Conservation (phyloP, 30 jellyfish, hydroid and myxozoan genomes). For the Mastigias papua region DNA sequence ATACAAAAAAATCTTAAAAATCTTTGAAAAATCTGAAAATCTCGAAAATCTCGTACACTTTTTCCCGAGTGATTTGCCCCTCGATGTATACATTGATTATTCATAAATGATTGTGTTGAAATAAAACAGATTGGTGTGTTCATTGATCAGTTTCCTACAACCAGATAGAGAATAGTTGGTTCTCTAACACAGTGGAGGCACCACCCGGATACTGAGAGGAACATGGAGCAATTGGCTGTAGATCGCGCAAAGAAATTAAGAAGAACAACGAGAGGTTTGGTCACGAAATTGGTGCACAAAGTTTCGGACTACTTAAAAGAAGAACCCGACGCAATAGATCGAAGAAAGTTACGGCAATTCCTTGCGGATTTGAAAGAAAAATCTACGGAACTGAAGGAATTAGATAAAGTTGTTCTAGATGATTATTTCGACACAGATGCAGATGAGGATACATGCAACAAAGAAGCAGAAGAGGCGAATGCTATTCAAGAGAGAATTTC, state of each 20-base stretch:
- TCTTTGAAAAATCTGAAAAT: too few relatives aligned
- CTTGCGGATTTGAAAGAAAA: constrained; percentile 34
- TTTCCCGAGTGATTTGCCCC: too few relatives aligned
- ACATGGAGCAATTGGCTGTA: neutral
- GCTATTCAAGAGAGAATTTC: constrained; percentile 14
- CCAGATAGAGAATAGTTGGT: neutral
- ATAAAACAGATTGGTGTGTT: neutral
- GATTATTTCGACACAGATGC: neutral
- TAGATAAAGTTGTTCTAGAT: constrained; percentile 14
- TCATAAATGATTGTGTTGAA: neutral
- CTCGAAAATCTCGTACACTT: too few relatives aligned
- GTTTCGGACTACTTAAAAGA: constrained; percentile 9
- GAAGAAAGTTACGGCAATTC: constrained; percentile 18
- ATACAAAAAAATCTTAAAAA: too few relatives aligned
- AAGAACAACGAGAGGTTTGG: constrained; percentile 19
- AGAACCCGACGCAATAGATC: constrained; percentile 2
- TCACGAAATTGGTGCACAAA: constrained; percentile 21
- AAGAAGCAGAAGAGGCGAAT: constrained; percentile 44
- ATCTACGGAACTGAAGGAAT: neutral
- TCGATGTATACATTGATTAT: too few relatives aligned
- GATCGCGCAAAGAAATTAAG: constrained; percentile 6
- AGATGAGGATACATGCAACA: constrained; percentile 17
- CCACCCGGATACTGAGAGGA: neutral
- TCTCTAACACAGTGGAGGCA: neutral
- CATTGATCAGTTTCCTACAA: neutral